Evolutionary conservation across 2,113 vertebrate species (phyloP).

Genomic region (Cryptomyrus ogoouensis): DNA sequence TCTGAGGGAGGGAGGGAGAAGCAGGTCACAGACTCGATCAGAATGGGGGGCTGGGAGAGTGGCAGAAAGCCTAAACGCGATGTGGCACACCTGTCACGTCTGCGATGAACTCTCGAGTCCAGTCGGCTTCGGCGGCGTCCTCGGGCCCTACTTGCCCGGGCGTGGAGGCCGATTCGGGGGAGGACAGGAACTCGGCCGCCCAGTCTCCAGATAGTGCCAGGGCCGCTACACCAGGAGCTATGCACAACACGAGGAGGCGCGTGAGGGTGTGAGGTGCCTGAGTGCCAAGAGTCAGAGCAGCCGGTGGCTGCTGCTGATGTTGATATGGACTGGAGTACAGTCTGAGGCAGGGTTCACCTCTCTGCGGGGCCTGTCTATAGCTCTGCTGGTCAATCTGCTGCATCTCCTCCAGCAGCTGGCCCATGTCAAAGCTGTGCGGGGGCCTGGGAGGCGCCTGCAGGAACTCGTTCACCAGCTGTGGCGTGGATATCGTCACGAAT

Average conservation of each 20-base stretch:
- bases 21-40: neutral
- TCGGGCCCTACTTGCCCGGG: conserved; percentile 55
- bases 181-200: conserved; percentile 83
- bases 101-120: conserved; percentile 94
- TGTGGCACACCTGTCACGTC: conserved; percentile 75
- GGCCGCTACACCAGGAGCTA: conserved; percentile 92
- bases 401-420: conserved; percentile 94
- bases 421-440: conserved; percentile 95
- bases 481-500: neutral
- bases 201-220: conserved; percentile 91
- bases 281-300: neutral
- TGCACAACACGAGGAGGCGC: neutral
- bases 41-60: neutral
- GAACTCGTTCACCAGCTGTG: conserved; percentile 89
- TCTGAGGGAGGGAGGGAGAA: conserved; percentile 54
- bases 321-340: neutral
- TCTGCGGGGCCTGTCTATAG: conserved; percentile 87
- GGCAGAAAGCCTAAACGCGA: neutral
- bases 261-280: neutral
- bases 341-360: conserved; percentile 62
- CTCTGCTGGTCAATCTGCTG: conserved; percentile 95
- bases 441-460: conserved; percentile 79
- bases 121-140: conserved; percentile 83
- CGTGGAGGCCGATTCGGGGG: conserved; percentile 62
- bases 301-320: neutral